Conservation (phyloP, 2,888 invertebrate species). For the Ormyrus nitidulus region DNA sequence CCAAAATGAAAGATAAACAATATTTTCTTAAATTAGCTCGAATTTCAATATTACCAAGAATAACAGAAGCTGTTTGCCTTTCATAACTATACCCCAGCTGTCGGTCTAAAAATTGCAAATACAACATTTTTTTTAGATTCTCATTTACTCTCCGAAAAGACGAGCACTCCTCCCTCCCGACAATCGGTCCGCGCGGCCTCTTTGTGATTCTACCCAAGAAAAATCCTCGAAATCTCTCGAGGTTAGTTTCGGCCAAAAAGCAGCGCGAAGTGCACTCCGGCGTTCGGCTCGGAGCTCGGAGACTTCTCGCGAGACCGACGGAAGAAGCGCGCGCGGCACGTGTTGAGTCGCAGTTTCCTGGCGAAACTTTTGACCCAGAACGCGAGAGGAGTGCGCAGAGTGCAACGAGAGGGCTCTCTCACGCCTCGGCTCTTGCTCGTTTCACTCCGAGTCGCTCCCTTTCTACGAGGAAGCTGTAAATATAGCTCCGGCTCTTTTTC, state of each 20-base stretch:
- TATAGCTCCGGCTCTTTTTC: constrained; percentile 21
- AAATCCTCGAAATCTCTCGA: background rate
- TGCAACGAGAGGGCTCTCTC: constrained; percentile 6
- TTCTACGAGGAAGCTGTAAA: constrained; percentile 37
- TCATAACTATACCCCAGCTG: too few relatives aligned
- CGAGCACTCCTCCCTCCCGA: background rate
- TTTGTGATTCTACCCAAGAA: too few relatives aligned
- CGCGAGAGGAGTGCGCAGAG: constrained; percentile 28
- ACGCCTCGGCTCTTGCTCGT: constrained; percentile 2
- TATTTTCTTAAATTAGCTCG: too few relatives aligned
- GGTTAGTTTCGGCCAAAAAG: background rate
- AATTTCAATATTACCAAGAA: too few relatives aligned
- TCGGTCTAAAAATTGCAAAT: too few relatives aligned
- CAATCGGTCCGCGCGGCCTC: background rate
- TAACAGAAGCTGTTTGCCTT: too few relatives aligned
- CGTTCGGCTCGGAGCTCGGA: too few relatives aligned
- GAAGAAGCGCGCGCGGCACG: background rate
- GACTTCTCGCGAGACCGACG: too few relatives aligned
- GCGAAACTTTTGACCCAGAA: constrained; percentile 66
- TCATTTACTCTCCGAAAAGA: too few relatives aligned
- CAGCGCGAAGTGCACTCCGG: too few relatives aligned
- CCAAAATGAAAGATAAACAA: too few relatives aligned
- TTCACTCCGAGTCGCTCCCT: background rate
- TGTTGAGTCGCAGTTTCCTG: constrained; percentile 34
- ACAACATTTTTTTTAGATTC: too few relatives aligned